Conservation (phyloP, 1,140 invertebrate species). For the Sesamia nonagrioides region DNA sequence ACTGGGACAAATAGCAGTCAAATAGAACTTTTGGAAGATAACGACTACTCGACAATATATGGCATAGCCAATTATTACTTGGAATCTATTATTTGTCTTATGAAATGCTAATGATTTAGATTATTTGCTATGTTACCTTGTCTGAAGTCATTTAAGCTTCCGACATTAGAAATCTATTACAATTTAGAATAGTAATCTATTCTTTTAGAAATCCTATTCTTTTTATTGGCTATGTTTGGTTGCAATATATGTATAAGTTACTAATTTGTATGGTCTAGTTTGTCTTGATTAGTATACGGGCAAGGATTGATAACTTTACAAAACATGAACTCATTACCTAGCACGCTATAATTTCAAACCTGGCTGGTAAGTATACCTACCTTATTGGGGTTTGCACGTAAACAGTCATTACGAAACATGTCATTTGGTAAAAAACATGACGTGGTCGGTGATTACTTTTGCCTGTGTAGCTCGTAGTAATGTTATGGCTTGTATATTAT, state of each 20-base stretch:
- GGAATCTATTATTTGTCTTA: background rate
- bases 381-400: constrained; percentile 38
- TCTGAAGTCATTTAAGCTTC: too few relatives aligned
- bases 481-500: constrained; percentile 16
- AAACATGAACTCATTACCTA: constrained; percentile 23
- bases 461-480: constrained; percentile 16
- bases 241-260: too few relatives aligned
- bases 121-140: background rate
- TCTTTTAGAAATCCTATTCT: too few relatives aligned
- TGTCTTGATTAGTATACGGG: background rate
- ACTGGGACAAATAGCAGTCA: background rate
- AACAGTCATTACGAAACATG: constrained; percentile 61
- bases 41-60: background rate
- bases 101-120: background rate
- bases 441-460: constrained; percentile 68
- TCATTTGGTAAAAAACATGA: constrained; percentile 73
- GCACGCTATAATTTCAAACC: constrained; percentile 38
- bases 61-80: background rate
- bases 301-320: constrained; percentile 17
- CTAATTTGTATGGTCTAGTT: background rate
- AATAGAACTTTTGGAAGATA: background rate
- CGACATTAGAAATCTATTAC: too few relatives aligned
- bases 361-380: constrained; percentile 25
- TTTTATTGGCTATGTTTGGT: too few relatives aligned
- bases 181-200: too few relatives aligned